These are phyloP conservation scores for Stenodema calcarata DNA, from an alignment of 2,888 invertebrate species.

Conservation along the genomic window DNA sequence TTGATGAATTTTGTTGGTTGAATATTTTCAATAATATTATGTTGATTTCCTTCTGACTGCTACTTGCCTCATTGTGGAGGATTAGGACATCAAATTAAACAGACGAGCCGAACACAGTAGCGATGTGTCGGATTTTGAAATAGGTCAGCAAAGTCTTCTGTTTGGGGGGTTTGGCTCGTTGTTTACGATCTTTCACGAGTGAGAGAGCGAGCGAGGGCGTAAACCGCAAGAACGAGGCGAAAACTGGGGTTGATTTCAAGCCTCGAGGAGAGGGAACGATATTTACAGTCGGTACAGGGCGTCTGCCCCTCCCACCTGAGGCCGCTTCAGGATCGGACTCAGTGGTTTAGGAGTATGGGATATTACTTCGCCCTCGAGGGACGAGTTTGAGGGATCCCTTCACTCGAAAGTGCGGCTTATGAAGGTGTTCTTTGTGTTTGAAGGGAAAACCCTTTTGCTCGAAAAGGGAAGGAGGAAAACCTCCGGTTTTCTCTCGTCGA, in stretches of 20 bases:
- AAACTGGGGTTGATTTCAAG: neutral
- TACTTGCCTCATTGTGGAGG: no score
- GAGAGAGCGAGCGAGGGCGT: neutral
- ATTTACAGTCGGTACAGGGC: constrained; percentile 32
- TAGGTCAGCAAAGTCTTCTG: constrained; percentile 47
- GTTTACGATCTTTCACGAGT: constrained; percentile 10
- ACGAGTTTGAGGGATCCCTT: neutral
- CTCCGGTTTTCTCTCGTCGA: neutral
- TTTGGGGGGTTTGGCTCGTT: neutral
- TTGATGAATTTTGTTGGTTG: no score
- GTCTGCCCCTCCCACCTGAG: constrained; percentile 35
- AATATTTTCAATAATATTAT: no score
- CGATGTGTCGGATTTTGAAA: constrained; percentile 42
- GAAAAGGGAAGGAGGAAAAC: neutral
- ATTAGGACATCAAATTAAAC: no score
- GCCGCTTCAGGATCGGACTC: neutral
- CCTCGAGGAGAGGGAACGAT: neutral
- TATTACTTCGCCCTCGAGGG: constrained; percentile 5
- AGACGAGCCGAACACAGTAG: neutral
- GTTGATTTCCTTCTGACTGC: no score
- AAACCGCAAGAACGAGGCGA: constrained; percentile 21
- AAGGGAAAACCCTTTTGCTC: neutral
- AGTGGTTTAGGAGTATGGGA: constrained; percentile 17
- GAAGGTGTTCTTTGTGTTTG: constrained; percentile 44
- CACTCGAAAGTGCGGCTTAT: constrained; percentile 26